Base-by-base conservation (phyloP, 2,797 vertebrate species). In the Picus viridis region DNA sequence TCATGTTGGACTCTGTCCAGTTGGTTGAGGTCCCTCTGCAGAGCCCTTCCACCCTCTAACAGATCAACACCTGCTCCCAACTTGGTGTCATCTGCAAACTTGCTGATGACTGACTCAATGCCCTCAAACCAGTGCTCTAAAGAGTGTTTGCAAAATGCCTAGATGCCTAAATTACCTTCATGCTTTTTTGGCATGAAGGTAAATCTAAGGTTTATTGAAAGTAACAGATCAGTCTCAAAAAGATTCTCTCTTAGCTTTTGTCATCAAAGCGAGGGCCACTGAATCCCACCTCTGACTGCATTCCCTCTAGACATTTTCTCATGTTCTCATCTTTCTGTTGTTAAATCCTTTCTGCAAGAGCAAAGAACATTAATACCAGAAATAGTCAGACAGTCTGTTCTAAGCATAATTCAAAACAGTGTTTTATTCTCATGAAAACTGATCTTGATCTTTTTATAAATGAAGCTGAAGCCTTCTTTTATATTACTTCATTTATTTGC, bases 261-360 rank as follows among this genome's bases (percentile, higher is more conserved):
- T 94, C 93, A 96, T 95, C 92, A 94, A 89, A 94, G 54, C 53
- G 90, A 88, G 73, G 94, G 87, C 71, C 95, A 94, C 74, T 59
- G 94, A 96, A 95, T 92, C 89, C 90, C 85, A 90, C 93, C 86
- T 71, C 94, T 96, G 95, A 86, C 81, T 96, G 89, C 85, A 77
- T 95, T 95, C 87, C 92, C 91, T 96, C 89, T 68, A 93, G 89
- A 94, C 87, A 94, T 94, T 94, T 94, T 91, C 92, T 87, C 24
- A 72, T 94, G 93, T 85, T 92, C 95, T 96, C 96, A 96, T 94
- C 74, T 91, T 96, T 95, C 92, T 96, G 89, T 93, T 96, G 93
- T 94, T 93, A 95, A 95, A 95, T 90, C 89, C 36, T 82, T 92
- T 91, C 85, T 94, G 59, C 74, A 89, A 95, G 32, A 87, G 94